Evolutionary conservation across 2,888 invertebrate genomes (phyloP).

Genomic region (Dryocosmus kuriphilus): DNA sequence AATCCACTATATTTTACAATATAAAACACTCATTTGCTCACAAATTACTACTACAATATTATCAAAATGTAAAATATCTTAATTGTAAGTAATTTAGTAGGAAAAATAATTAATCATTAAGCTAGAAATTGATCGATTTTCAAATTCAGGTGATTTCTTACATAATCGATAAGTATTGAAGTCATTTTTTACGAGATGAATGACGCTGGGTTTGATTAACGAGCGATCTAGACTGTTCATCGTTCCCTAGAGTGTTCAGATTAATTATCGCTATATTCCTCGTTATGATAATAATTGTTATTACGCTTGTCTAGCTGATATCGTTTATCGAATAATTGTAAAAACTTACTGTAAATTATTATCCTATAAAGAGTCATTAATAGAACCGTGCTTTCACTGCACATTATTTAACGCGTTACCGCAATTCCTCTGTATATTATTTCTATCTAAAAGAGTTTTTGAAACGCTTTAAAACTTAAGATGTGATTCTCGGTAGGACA

Average conservation of each 20-base stretch:
- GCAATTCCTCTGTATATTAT: background rate
- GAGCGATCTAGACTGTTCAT: background rate
- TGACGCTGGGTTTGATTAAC: background rate
- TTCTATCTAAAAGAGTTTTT: no score
- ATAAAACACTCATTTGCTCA: background rate
- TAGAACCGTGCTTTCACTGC: background rate
- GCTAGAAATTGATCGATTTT: background rate
- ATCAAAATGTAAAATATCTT: no score
- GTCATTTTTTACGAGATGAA: background rate
- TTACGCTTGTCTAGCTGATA: constrained; percentile 17
- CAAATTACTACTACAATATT: background rate
- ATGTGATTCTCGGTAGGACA: background rate
- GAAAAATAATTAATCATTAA: background rate
- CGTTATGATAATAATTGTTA: background rate
- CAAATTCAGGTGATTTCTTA: background rate
- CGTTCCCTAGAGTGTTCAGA: background rate
- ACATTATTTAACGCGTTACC: background rate
- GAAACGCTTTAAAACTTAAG: background rate
- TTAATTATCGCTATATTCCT: background rate
- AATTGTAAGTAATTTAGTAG: no score
- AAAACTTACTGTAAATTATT: constrained; percentile 5
- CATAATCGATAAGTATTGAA: background rate
- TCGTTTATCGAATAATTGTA: constrained; percentile 1
- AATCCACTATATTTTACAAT: background rate
- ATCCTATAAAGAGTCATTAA: background rate